These are phyloP conservation scores for Turritopsis dohrnii DNA, from an alignment of 30 jellyfish, hydroid and myxozoan genomes.

Conservation along the genomic window DNA sequence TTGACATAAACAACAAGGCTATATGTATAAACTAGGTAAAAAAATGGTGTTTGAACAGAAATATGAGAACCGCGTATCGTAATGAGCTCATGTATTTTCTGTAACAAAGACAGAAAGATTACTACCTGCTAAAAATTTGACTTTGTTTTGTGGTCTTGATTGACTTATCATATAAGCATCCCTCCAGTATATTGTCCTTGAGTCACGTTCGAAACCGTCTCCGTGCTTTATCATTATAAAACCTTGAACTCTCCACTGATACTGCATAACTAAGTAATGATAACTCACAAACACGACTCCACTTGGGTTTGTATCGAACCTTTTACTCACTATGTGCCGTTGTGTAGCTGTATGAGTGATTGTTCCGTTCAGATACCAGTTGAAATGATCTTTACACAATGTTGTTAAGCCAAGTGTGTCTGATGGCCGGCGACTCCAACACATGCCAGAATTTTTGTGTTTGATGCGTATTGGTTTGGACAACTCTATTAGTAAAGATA, in stretches of 20 bases:
- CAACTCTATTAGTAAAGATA: not conserved
- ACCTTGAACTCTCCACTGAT: not conserved
- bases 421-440: not conserved
- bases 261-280: not conserved
- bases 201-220: not conserved
- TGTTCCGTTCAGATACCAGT: not conserved
- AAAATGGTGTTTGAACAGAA: no score
- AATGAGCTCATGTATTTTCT: no score
- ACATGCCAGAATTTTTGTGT: not conserved
- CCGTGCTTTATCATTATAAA: not conserved
- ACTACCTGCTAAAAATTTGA: not conserved
- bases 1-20: no score
- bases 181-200: not conserved
- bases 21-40: no score
- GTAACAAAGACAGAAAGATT: no score
- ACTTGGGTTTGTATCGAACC: no score
- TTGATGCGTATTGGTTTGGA: not conserved
- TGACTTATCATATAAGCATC: no score
- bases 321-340: not conserved
- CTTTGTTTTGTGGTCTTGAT: not conserved
- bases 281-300: not conserved
- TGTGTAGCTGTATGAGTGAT: not conserved
- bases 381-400: not conserved
- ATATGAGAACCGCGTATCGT: no score
- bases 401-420: not conserved